Conservation (phyloP, 2,888 invertebrate species). For the Habrosyne pyritoides region DNA sequence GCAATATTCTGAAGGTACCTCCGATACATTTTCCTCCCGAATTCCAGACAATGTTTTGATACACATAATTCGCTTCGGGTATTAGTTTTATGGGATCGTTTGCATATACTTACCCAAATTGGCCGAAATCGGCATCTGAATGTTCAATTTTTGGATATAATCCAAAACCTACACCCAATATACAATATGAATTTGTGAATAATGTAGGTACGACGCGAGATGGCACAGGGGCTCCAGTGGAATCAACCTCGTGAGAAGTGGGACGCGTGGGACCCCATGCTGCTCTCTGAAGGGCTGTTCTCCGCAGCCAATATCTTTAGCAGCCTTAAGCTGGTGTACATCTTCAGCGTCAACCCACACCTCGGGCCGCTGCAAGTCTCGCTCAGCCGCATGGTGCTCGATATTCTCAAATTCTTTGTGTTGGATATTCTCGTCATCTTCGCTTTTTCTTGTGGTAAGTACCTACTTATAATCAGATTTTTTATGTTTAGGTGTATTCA, state of each 20-base stretch:
- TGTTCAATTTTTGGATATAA: constrained; percentile 2
- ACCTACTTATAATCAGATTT: background rate
- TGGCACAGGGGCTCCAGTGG: constrained; percentile 82
- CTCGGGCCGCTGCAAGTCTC: constrained; percentile 98
- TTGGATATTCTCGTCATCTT: constrained; percentile 96
- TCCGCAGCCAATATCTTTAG: constrained; percentile 98
- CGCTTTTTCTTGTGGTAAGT: constrained; percentile 95
- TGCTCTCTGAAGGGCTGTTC: constrained; percentile 97
- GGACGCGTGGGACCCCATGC: constrained; percentile 99
- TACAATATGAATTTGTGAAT: background rate
- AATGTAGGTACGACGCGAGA: constrained; percentile 88
- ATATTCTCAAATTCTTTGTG: constrained; percentile 98
- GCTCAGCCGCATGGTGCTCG: constrained; percentile 96
- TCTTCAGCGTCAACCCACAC: constrained; percentile 98
- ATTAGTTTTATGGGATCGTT: constrained; percentile 23
- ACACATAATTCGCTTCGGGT: background rate
- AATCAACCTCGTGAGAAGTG: constrained; percentile 93
- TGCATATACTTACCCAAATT: background rate
- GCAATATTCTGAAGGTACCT: background rate
- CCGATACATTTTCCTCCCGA: background rate
- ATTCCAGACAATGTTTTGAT: background rate
- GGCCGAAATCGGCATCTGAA: background rate
- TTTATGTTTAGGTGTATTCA: background rate
- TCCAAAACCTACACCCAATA: background rate
- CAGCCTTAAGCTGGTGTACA: constrained; percentile 97